Percentiles rank a stretch among this genome's conserved stretches.
Evolutionary conservation across 2,888 invertebrate genomes (phyloP).

Genomic region (Lobophora halterata): DNA sequence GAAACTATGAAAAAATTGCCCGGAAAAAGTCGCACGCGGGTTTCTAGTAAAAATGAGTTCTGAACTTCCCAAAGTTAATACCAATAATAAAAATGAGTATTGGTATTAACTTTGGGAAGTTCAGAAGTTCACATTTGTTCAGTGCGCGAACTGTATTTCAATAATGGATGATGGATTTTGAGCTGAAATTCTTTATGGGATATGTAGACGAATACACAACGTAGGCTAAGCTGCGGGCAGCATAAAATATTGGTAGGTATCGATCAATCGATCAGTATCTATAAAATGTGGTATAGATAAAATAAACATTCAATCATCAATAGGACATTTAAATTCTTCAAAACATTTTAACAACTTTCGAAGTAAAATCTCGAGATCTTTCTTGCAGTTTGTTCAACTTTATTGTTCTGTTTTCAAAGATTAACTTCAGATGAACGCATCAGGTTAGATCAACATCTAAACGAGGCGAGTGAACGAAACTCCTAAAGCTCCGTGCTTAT

Average conservation of each 20-base stretch:
- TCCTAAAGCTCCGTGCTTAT: constrained; percentile 12
- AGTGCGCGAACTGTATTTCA: too few relatives aligned
- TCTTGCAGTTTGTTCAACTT: constrained; percentile 17
- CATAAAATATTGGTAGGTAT: neutral
- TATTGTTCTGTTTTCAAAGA: constrained; percentile 16
- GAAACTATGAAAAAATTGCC: too few relatives aligned
- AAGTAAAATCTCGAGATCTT: constrained; percentile 1
- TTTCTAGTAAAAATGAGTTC: too few relatives aligned
- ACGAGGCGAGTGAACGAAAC: constrained; percentile 12
- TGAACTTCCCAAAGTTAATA: too few relatives aligned
- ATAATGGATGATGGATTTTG: neutral
- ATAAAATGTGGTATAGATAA: constrained; percentile 14
- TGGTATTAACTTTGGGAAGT: too few relatives aligned
- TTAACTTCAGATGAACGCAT: constrained; percentile 1
- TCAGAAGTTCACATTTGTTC: too few relatives aligned
- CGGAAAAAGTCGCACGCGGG: too few relatives aligned
- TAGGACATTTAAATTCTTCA: constrained; percentile 10
- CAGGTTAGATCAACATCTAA: constrained; percentile 16
- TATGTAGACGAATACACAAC: too few relatives aligned
- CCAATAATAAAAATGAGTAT: too few relatives aligned
- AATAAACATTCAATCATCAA: constrained; percentile 25
- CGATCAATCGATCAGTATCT: too few relatives aligned
- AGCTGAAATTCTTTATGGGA: too few relatives aligned
- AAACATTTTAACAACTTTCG: constrained; percentile 8
- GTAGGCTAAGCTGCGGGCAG: too few relatives aligned